These are phyloP conservation scores for Nansenia antarctica DNA, from an alignment of 2,113 vertebrate genomes.

Conservation along the genomic window DNA sequence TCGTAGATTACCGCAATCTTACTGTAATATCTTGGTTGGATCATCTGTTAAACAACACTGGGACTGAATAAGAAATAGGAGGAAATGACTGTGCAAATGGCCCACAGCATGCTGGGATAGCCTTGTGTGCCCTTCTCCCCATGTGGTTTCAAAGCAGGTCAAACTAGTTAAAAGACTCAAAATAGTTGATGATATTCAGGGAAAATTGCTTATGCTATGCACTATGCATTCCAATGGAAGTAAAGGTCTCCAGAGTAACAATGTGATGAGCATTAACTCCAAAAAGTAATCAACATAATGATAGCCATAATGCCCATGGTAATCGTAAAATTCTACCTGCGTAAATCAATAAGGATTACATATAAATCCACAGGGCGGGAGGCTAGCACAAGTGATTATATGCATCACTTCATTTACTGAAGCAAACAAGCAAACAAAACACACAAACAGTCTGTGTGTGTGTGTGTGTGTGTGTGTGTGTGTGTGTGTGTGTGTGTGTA, in stretches of 20 bases:
- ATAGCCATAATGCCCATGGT: neutral
- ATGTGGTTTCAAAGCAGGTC: neutral
- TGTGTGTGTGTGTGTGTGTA: conserved; percentile 14
- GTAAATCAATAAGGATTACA: conserved; percentile 41
- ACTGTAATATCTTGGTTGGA: no score
- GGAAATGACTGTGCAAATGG: no score
- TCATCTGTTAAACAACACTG: no score
- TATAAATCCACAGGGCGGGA: conserved; percentile 37
- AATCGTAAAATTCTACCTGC: conserved; percentile 1
- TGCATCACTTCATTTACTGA: conserved; percentile 32
- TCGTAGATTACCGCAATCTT: no score
- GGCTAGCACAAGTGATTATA: conserved; percentile 36
- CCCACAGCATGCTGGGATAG: no score
- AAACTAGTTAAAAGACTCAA: neutral
- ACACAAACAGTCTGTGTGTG: conserved; percentile 4
- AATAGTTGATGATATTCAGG: neutral
- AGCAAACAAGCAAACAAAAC: conserved; percentile 33
- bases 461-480: conserved; percentile 17
- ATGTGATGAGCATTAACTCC: neutral
- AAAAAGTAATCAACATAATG: conserved; percentile 13
- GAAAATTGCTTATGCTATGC: neutral
- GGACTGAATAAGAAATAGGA: no score
- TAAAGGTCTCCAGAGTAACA: neutral
- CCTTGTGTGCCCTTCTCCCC: no score
- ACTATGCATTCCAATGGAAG: neutral